Conservation (phyloP, 1,140 invertebrate genomes). For the Pseudomyrmex cubaensis region DNA sequence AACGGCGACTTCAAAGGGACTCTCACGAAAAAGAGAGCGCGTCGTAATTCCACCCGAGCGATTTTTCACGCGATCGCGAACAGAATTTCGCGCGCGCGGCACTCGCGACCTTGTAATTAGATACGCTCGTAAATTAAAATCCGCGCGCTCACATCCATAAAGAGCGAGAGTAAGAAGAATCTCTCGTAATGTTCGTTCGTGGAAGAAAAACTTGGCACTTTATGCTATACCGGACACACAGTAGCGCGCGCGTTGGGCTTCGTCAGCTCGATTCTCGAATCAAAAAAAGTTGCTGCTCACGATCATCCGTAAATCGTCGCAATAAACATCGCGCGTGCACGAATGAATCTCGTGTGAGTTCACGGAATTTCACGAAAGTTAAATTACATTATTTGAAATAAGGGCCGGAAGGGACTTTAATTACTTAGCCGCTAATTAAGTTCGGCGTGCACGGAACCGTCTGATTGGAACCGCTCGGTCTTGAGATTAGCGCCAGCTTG, state of each 20-base stretch:
- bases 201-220: too few relatives aligned
- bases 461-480: constrained; percentile 28
- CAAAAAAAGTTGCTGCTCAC: background rate
- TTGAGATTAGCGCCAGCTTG: constrained; percentile 40
- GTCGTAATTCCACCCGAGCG: constrained; percentile 19
- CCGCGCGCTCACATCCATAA: constrained; percentile 17
- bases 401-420: constrained; percentile 35
- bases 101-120: constrained; percentile 35
- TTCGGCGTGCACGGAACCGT: constrained; percentile 2
- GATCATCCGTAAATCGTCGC: constrained; percentile 33
- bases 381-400: constrained; percentile 47
- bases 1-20: constrained; percentile 29
- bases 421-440: constrained; percentile 57
- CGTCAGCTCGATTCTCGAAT: constrained; percentile 1
- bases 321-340: constrained; percentile 14
- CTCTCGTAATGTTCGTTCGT: background rate
- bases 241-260: constrained; percentile 1
- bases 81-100: background rate
- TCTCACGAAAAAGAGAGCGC: background rate
- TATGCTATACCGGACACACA: too few relatives aligned
- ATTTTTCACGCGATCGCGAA: constrained; percentile 24
- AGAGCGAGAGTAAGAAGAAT: background rate
- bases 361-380: constrained; percentile 38
- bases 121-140: constrained; percentile 49
- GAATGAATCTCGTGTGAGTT: background rate